Evolutionary conservation across 2,888 invertebrate species (phyloP), one percentile per base, ranked within the genome.

Genomic region (Parelbella ahira): DNA sequence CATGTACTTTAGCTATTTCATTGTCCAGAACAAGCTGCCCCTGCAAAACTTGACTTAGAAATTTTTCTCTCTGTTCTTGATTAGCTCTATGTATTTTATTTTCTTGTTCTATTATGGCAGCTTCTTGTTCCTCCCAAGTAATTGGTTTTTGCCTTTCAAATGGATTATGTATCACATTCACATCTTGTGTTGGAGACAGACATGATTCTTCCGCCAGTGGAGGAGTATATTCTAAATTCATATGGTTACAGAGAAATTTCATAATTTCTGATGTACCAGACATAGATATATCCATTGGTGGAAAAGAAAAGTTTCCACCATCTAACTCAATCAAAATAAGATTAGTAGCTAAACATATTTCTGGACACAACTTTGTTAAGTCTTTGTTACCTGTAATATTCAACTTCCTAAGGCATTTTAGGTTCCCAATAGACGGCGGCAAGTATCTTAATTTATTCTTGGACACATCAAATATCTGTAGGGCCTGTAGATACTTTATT

Each of bases 391-490:
- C 77, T 55, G 83, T 86, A 30, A 94, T 63, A 60, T 91, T 90
- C 21, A 95, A 75, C 53, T 81, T 88, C 49, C 82, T 88, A 41
- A 95, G 80, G 49, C 81, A 87, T 51, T 78, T 87, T 53, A 95
- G 79, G 51, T 90, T 82, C 36, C 93, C 93, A 21, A 94, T 68
- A 44, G 87, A 75, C 20, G 90, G 83, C 41, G 93, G 92, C 50
- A 94, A 72, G 46, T 72, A 73, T 64, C 88, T 90, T 32, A 95
- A 76, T 55, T 84, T 88, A 78, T 96, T 96, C 56, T 89, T 88
- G 15, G 94, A 92, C 19, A 93, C 74, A 88, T 95, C 91, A 45
- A 95, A 78, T 51, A 92, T 78, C 69, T 89, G 88, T 49, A 96
- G 84, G 51, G 89, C 89, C 49, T 79, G 78, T 56, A 95, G 78